Conservation (phyloP, 2,888 invertebrate genomes). For the Hedya salicella region DNA sequence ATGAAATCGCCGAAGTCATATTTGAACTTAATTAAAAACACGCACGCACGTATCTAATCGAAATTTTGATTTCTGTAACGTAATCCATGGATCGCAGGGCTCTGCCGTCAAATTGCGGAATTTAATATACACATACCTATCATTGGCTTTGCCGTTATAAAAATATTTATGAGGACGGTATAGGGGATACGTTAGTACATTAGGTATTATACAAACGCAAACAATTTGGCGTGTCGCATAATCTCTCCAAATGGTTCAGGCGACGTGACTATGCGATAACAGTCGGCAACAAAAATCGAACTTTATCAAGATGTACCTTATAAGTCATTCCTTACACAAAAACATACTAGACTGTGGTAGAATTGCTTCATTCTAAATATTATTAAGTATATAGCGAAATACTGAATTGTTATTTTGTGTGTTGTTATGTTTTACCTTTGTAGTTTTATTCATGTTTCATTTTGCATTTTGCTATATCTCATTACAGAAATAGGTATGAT, state of each 20-base stretch:
- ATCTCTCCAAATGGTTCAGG: constrained; percentile 69
- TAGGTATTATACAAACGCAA: constrained; percentile 65
- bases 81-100: constrained; percentile 56
- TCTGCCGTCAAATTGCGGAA: constrained; percentile 56
- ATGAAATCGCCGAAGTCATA: not conserved
- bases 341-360: too few relatives aligned
- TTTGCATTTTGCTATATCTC: too few relatives aligned
- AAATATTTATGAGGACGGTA: constrained; percentile 74
- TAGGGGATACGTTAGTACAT: constrained; percentile 54
- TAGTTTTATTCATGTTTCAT: too few relatives aligned
- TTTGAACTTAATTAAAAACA: not conserved
- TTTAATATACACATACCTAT: constrained; percentile 70
- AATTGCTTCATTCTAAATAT: too few relatives aligned
- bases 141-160: constrained; percentile 61
- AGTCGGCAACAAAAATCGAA: constrained; percentile 1
- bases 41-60: constrained; percentile 46
- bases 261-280: constrained; percentile 47
- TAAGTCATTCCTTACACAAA: too few relatives aligned
- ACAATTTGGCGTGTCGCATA: constrained; percentile 72
- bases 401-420: too few relatives aligned
- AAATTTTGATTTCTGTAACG: constrained; percentile 53
- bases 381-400: too few relatives aligned
- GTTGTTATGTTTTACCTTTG: too few relatives aligned
- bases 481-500: too few relatives aligned
- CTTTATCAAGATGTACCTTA: not conserved